phyloP scores from a whole-genome alignment of 2,888 invertebrate genomes.

The Capitulum mitella region DNA sequence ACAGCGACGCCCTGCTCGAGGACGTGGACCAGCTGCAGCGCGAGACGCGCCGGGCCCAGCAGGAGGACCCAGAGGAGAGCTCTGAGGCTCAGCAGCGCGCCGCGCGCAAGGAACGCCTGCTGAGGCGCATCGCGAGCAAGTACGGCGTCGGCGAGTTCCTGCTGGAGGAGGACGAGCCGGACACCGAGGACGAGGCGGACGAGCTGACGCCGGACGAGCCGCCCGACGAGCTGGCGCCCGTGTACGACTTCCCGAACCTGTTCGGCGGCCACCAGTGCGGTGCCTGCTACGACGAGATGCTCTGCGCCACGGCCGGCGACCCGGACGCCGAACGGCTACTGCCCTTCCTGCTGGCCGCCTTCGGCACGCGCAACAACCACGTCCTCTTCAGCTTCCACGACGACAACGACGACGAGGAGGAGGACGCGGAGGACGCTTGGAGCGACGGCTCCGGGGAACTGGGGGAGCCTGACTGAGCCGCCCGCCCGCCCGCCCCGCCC shows the following conservation, averaged over 20 bases:
- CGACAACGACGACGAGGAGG: too few species aligned
- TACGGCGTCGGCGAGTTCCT: neutral
- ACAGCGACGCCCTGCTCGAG: constrained; percentile 4
- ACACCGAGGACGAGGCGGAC: constrained; percentile 3
- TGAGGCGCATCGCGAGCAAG: neutral
- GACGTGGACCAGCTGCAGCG: neutral
- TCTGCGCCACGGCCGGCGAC: neutral
- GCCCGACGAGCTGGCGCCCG: neutral
- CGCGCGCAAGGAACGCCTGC: neutral
- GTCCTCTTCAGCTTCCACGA: neutral
- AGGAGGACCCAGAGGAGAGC: neutral
- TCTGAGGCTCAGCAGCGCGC: neutral
- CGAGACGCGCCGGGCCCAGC: neutral
- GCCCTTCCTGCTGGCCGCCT: neutral
- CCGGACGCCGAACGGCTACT: neutral
- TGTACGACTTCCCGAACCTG: neutral
- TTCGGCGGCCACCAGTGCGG: neutral
- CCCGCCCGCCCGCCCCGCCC: too few species aligned
- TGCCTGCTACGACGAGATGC: neutral
- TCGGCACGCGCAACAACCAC: neutral
- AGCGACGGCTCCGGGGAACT: neutral
- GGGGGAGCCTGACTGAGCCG: neutral
- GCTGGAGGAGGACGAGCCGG: neutral
- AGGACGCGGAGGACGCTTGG: neutral
- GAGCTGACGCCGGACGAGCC: neutral